phyloP scores from a whole-genome alignment of 1,140 invertebrate genomes.

The Meloidogyne exigua region DNA sequence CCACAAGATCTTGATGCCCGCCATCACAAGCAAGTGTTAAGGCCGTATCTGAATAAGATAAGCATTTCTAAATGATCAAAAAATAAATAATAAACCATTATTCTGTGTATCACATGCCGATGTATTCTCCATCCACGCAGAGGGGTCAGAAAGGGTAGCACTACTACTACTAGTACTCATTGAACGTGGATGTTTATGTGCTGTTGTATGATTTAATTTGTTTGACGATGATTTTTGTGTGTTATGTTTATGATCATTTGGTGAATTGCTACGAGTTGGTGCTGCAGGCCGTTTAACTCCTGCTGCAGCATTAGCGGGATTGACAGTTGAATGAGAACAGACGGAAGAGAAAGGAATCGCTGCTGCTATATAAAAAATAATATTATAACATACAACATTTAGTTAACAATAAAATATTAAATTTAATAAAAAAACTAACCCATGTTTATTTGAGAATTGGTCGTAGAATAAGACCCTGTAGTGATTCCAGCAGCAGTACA shows the following conservation, averaged over 20 bases:
- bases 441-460: slow-evolving; percentile 7
- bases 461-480: not conserved
- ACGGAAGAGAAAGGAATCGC: not conserved
- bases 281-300: not conserved
- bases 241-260: not conserved
- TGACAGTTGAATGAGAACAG: slow-evolving; percentile 1
- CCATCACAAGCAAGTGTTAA: slow-evolving; percentile 93
- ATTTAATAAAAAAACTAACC: not conserved
- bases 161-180: slow-evolving; percentile 16
- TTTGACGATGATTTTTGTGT: not conserved
- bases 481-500: slow-evolving; percentile 27
- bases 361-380: not conserved
- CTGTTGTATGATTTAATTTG: not conserved
- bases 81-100: slow-evolving; percentile 18
- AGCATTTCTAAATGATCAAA: not conserved
- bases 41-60: slow-evolving; percentile 78
- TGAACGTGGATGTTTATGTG: slow-evolving; percentile 14
- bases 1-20: slow-evolving; percentile 83
- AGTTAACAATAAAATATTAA: too few relatives aligned
- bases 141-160: slow-evolving; percentile 18
- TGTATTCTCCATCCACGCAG: slow-evolving; percentile 20
- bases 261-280: slow-evolving; percentile 13
- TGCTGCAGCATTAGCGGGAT: not conserved
- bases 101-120: slow-evolving; percentile 10
- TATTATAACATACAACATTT: not conserved